Percentiles rank a stretch among this genome's conserved stretches.
These are phyloP conservation scores for Etheostoma nigrum DNA, from an alignment of 2,797 vertebrate genomes.

Conservation along the genomic window DNA sequence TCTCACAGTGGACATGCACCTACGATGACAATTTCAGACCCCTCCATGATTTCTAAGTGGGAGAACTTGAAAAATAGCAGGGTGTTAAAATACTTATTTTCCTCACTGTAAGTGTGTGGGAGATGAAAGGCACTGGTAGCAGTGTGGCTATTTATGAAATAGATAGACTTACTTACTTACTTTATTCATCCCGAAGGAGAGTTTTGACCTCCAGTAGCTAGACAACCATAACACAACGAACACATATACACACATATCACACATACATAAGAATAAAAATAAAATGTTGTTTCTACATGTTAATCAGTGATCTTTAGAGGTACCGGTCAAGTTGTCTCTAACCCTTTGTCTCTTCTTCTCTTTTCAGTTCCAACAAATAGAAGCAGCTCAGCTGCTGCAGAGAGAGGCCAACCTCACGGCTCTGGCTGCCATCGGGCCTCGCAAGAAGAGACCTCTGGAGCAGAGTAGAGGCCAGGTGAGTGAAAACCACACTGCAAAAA, in stretches of 20 bases:
- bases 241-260: too few species aligned
- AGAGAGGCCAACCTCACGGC: constrained; percentile 94
- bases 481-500: not conserved
- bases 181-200: too few species aligned
- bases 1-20: too few species aligned
- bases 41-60: too few species aligned
- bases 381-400: constrained; percentile 91
- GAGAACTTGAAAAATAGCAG: too few species aligned
- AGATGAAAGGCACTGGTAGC: constrained; percentile 42
- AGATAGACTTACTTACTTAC: too few species aligned
- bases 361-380: constrained; percentile 91
- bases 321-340: not conserved
- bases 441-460: constrained; percentile 90
- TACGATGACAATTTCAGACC: too few species aligned
- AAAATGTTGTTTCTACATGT: too few species aligned
- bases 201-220: too few species aligned
- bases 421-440: constrained; percentile 94
- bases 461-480: constrained; percentile 85
- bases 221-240: too few species aligned
- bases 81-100: too few species aligned
- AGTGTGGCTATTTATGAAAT: constrained; percentile 25
- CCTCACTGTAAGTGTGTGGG: not conserved
- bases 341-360: not conserved
- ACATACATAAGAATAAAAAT: too few species aligned
- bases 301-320: not conserved